Evolutionary conservation across 2,797 vertebrate genomes (phyloP).

Genomic region (Rhinoraja longicauda): DNA sequence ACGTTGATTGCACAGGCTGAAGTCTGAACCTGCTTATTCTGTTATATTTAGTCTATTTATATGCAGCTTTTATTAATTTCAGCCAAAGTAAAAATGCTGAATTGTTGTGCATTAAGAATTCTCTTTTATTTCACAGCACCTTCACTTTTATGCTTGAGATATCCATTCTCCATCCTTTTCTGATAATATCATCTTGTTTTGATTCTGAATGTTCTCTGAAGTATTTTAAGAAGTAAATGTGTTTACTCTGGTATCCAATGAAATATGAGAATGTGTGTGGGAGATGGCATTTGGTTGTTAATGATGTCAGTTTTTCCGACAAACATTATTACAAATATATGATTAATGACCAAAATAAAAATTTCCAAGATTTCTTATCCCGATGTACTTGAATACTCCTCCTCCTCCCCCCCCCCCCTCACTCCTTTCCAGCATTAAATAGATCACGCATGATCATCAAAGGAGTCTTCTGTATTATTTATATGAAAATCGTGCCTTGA

Average conservation of each 20-base stretch:
- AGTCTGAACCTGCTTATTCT: background rate
- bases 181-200: background rate
- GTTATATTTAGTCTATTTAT: background rate
- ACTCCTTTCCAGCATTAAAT: background rate
- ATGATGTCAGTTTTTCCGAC: background rate
- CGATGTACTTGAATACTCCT: background rate
- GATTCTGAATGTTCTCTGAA: conserved; percentile 4
- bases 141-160: background rate
- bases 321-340: background rate
- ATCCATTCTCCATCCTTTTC: background rate
- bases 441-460: background rate
- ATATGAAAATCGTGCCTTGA: background rate
- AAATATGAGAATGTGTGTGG: background rate
- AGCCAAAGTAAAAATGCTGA: background rate
- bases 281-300: background rate
- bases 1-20: background rate
- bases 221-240: background rate
- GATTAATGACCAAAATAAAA: conserved; percentile 17
- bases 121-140: background rate
- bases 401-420: background rate
- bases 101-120: background rate
- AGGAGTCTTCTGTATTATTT: background rate
- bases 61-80: background rate
- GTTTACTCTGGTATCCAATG: background rate
- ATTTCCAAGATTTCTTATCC: background rate